Conservation (phyloP, 2,888 invertebrate genomes). For the Lampropteryx suffumata region DNA sequence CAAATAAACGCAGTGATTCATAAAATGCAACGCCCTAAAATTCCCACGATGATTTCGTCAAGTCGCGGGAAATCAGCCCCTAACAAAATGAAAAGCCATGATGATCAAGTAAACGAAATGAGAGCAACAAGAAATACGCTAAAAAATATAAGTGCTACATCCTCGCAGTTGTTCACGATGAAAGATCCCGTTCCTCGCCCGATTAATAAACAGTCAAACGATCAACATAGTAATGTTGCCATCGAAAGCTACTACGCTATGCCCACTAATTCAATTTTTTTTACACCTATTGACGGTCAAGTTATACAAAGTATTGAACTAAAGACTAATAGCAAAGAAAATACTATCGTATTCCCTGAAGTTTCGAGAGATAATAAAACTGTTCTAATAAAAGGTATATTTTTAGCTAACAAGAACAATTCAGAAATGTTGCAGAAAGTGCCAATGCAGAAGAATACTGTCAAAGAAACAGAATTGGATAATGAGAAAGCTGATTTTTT, state of each 20-base stretch:
- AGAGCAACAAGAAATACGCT: conserved; percentile 48
- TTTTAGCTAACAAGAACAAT: conserved; percentile 28
- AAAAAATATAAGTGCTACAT: conserved; percentile 28
- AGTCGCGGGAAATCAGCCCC: conserved; percentile 44
- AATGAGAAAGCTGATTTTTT: conserved; percentile 54
- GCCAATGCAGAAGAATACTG: conserved; percentile 17
- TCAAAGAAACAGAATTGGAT: conserved; percentile 36
- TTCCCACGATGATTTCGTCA: conserved; percentile 54
- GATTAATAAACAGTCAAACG: background rate
- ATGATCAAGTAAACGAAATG: conserved; percentile 44
- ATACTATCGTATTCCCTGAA: conserved; percentile 45
- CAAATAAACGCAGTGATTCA: conserved; percentile 52
- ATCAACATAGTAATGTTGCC: conserved; percentile 25
- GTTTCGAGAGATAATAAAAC: conserved; percentile 34
- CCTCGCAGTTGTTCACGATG: background rate
- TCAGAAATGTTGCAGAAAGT: conserved; percentile 3
- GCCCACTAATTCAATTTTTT: conserved; percentile 50
- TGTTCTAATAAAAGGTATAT: conserved; percentile 43
- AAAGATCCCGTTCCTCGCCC: background rate
- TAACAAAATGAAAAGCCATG: conserved; percentile 41
- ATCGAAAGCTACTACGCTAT: conserved; percentile 46
- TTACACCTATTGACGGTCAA: conserved; percentile 49
- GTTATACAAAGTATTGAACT: conserved; percentile 41
- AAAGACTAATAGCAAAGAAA: conserved; percentile 39
- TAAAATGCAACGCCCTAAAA: conserved; percentile 53